Evolutionary conservation across 2,797 vertebrate genomes (phyloP), one percentile per base, ranked within the genome.

Genomic region (Yasuhikotakia modesta): DNA sequence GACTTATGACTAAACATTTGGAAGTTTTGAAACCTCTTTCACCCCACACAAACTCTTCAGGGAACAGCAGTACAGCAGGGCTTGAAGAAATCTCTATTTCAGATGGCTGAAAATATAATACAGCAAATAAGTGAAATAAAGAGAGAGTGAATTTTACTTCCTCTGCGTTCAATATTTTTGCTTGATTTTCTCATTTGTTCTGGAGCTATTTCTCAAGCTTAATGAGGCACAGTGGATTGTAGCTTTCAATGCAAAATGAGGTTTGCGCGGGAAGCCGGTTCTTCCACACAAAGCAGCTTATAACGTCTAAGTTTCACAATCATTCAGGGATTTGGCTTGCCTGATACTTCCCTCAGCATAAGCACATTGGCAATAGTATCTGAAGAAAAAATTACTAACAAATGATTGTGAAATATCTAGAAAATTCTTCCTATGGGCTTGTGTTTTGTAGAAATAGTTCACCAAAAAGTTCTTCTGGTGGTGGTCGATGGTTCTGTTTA

Each of bases 291-390:
- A 70, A 63, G 67, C 67, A 69, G 32, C 43, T 58, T 76, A 69
- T 7, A 5, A 48, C 43, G 35, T 27, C 64, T 76, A 19, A 53
- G 46, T 70, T 78, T 78, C 76, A 63, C 76, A 78, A 78, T 64
- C 57, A n/a, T 11, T 70, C 57, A 78, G 48, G 32, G 76, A 70
- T 70, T 70, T 78, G 76, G 66, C 57, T 46, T 13, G 21, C 27
- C 14, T 17, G 2, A 19, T 70, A 69, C 55, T 52, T 70, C 67
- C 67, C 67, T 78, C 16, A 70, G 67, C 57, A 64, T 61, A 70
- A 78, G 45, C 67, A 70, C 76, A 57, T 78, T 70, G 76, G 76
- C 67, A 78, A 65, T 35, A 57, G 14, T 50, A 64, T 77, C 21
- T 50, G 45, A 39, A 70, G 27, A 77, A 70, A 70, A 78, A 70